Base-by-base conservation (phyloP, 2,888 invertebrate species). In the Labia minor region DNA sequence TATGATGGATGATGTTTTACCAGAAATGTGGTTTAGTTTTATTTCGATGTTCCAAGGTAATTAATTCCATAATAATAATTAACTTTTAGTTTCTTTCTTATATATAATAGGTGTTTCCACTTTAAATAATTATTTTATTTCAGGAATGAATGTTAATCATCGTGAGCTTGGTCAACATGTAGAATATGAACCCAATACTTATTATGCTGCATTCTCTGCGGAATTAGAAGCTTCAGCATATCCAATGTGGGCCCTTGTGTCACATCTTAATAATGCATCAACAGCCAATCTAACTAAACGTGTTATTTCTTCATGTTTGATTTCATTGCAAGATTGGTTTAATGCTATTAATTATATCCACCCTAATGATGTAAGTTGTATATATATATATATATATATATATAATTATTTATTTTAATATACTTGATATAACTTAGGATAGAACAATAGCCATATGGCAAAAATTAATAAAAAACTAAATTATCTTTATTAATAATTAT, bases 151-250 rank as follows among this genome's bases (percentile, higher is more conserved):
- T 80, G 90, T 95, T 65, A 97, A 97, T 81, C 86, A 91, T 72
- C 85, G 95, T 70, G 95, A 96, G 78, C 81, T 92, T 71, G 87
- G 85, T 73, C 89, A 90, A 66, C 97, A 97, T 80, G 90, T 97
- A 16, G 96, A 97, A 81, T 95, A 92, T 81, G 97, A 98, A 78
- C 95, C 95, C 62, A 94, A 93, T 71, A 93, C 95, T 16, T 98
- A 97, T 80, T 97, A 96, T 80, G 95, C 96, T 63, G 95, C 97
- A 26, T 98, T 97, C 81, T 94, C 95, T 69, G 96, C 96, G 72
- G 97, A 98, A 81, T 80, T 97, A 72, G 97, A 98, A 80, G 95
- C 95, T 20, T 94, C 94, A 73, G 94, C 96, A 14, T 94, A 95
- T 79, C 95, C 96, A 1, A 95, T 97, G 95, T 97, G 96, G 96